Conservation (phyloP, 2,797 vertebrate species). For the Rallus crepitans region DNA sequence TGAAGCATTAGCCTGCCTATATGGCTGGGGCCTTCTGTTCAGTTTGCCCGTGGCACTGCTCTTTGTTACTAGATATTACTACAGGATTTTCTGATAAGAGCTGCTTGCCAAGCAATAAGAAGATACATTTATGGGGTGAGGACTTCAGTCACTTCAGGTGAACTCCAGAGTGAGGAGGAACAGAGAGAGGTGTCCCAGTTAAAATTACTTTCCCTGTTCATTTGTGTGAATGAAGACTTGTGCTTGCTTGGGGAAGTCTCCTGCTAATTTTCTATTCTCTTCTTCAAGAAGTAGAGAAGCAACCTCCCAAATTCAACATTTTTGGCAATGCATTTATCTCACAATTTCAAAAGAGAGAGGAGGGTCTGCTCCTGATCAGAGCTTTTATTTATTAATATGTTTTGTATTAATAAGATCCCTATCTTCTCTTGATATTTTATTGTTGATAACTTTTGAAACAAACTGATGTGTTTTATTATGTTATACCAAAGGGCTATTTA, state of each 20-base stretch:
- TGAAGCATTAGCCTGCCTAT: background rate
- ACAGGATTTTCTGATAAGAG: background rate
- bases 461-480: background rate
- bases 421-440: background rate
- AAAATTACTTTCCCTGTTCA: background rate
- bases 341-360: background rate
- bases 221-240: accelerated
- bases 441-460: background rate
- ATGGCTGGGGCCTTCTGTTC: background rate
- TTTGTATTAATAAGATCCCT: background rate
- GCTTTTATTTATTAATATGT: background rate
- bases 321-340: background rate
- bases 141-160: background rate
- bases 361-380: background rate
- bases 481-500: background rate
- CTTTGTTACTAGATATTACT: background rate
- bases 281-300: background rate
- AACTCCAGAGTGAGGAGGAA: background rate
- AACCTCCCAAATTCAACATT: background rate
- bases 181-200: background rate
- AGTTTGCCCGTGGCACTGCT: background rate
- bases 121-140: background rate
- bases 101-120: background rate
- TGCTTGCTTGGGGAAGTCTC: background rate
- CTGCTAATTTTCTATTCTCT: background rate